Percentiles rank a stretch among this genome's conserved stretches.
phyloP scores from a whole-genome alignment of 2,113 vertebrate species.

The Grammomys surdaster region DNA sequence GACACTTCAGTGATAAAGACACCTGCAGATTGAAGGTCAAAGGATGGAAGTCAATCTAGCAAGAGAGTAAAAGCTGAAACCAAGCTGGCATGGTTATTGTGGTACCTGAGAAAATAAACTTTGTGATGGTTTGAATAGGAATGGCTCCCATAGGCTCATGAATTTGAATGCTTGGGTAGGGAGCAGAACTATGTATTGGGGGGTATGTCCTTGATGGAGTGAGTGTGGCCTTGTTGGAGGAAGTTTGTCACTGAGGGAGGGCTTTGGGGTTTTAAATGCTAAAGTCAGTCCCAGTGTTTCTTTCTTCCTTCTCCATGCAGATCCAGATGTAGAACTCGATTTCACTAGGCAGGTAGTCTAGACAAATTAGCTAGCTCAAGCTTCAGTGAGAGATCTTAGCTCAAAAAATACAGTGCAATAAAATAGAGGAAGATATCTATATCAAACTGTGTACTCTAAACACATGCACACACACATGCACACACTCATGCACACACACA shows the following conservation, averaged over 20 bases:
- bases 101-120: neutral
- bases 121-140: neutral
- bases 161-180: neutral
- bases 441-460: neutral
- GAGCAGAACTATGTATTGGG: neutral
- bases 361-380: neutral
- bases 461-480: neutral
- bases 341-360: neutral
- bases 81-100: neutral
- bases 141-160: neutral
- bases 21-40: neutral
- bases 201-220: neutral
- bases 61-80: neutral
- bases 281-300: neutral
- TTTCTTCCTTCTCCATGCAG: neutral
- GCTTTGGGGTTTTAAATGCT: neutral
- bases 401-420: neutral
- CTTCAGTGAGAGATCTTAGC: neutral
- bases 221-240: neutral
- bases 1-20: neutral
- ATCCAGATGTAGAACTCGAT: no score
- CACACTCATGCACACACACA: neutral
- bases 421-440: neutral
- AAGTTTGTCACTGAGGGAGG: neutral
- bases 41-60: neutral